Base-by-base conservation (phyloP, 2,888 invertebrate species). In the Caenorhabditis auriculariae region DNA sequence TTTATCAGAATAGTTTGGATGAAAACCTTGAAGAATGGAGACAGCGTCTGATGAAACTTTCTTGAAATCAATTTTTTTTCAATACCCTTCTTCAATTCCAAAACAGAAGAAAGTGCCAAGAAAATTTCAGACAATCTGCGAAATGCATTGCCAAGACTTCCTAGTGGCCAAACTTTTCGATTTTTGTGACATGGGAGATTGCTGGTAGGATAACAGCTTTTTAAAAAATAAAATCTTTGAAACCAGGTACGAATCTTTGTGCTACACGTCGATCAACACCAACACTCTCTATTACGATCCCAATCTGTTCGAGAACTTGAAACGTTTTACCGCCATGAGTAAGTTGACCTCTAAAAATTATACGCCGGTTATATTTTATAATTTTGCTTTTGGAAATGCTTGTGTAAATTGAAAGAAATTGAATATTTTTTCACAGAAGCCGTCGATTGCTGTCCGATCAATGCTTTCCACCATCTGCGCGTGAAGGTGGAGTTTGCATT, bases 151-250 rank as follows among this genome's bases (percentile, higher is more conserved):
- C 37, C 67, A 69, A 52, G 77, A 78, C 54, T 74, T 75, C 57
- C 77, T 79, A 62, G 75, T 78, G n/a, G 73, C 75, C 17, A 76
- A 79, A 50, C 61, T 78, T n/a, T 78, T 78, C 61, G 73, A 78
- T 38, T 76, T 78, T 47, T 72, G 73, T 45, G 74, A 74, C 35
- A 69, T 77, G 73, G 64, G 62, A 54, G 62, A 75, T 44, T 77
- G 61, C 52, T 75, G 75, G 70, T 69, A 54, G 38, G 67, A 12
- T 32, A 12, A 9, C n/a, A 32, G 9, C 35, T 32, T 32, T 32
- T 32, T 12, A 32, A 12, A 12, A 9, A 32, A 32, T 32, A 9
- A 32, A 12, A n/a, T 32, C n/a, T 32, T 24, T 44, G 43, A 73
- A 38, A 66, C 35, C 35, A 69, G 66, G 73, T 72, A 73, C 47